These are phyloP conservation scores for Phasianus colchicus DNA, from an alignment of 2,113 vertebrate species.

Conservation along the genomic window DNA sequence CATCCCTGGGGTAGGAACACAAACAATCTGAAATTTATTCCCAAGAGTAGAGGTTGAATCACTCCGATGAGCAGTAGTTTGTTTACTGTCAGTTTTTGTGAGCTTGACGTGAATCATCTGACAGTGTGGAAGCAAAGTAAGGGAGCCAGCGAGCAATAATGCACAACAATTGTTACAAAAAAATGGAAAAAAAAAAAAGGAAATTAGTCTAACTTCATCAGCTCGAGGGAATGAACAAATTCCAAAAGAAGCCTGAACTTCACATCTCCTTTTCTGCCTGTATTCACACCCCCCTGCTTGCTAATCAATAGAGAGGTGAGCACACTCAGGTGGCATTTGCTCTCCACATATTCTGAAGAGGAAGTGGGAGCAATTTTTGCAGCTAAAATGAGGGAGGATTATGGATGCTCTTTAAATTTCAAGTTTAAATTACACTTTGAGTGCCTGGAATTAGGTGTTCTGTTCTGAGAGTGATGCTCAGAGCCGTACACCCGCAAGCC, in stretches of 20 bases:
- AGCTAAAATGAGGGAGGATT: neutral
- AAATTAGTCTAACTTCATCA: neutral
- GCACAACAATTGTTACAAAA: accelerated
- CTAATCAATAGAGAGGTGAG: neutral
- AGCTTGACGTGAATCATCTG: neutral
- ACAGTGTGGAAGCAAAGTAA: neutral
- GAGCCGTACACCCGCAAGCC: neutral
- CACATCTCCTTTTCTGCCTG: neutral
- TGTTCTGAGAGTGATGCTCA: neutral
- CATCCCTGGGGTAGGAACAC: neutral
- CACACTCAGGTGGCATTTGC: neutral
- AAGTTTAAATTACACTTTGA: neutral
- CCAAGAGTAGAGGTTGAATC: neutral
- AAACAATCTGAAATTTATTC: neutral
- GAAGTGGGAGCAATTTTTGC: neutral
- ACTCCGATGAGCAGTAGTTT: neutral
- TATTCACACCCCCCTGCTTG: neutral
- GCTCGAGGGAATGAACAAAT: accelerated
- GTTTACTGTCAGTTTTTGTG: constrained; percentile 1
- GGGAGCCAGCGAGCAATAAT: neutral
- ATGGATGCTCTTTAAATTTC: neutral
- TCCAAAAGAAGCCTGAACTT: neutral
- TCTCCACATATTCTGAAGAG: neutral
- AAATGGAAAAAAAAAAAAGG: neutral
- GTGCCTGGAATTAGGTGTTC: neutral